phyloP scores from a whole-genome alignment of 2,888 invertebrate species.

The Leistus spinibarbis region DNA sequence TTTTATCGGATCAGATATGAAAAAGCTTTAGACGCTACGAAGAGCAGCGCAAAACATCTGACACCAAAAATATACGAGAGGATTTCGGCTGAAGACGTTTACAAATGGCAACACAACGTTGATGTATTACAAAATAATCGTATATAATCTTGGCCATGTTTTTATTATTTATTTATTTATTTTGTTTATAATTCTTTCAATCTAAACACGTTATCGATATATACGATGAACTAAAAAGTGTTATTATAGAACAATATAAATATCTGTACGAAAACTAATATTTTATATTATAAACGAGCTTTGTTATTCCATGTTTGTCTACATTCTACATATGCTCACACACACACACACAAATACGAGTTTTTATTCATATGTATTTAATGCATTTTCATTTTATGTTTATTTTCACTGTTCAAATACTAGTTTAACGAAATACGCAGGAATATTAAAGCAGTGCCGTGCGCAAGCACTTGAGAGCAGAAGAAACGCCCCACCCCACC shows the following conservation, averaged over 20 bases:
- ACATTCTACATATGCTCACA: not conserved
- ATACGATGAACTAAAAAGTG: too few relatives aligned
- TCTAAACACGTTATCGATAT: not conserved
- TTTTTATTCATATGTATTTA: conserved; percentile 3
- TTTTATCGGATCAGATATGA: conserved; percentile 34
- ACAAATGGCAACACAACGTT: not conserved
- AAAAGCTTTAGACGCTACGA: conserved; percentile 16
- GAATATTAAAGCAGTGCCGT: not conserved
- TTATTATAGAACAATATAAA: too few relatives aligned
- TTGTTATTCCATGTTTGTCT: not conserved
- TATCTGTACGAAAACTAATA: not conserved
- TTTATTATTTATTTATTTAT: not conserved
- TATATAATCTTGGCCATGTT: not conserved
- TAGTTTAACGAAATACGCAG: conserved; percentile 31
- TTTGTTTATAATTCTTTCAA: not conserved
- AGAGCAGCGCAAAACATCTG: not conserved
- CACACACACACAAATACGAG: not conserved
- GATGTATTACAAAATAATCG: not conserved
- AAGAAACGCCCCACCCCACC: not conserved
- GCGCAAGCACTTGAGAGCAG: not conserved
- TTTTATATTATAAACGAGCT: not conserved
- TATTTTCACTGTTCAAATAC: conserved; percentile 34
- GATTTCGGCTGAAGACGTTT: not conserved
- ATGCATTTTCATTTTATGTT: conserved; percentile 31
- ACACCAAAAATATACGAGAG: conserved; percentile 3